Conservation (phyloP, 2,113 vertebrate species). For the Pygoscelis antarcticus region DNA sequence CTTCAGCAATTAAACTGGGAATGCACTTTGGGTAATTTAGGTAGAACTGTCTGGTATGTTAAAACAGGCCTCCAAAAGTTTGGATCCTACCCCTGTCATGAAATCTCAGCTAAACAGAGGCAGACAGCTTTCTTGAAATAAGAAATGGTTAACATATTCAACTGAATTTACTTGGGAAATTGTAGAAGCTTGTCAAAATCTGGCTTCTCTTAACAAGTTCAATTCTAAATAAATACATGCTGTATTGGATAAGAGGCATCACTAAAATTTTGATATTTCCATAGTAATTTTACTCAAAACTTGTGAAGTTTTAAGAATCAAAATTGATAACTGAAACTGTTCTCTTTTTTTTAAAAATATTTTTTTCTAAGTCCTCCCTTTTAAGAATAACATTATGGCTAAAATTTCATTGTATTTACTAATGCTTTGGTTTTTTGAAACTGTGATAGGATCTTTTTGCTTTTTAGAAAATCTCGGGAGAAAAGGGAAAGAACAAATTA, state of each 20-base stretch:
- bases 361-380: background rate
- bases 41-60: background rate
- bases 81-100: background rate
- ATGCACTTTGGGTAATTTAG: background rate
- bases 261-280: background rate
- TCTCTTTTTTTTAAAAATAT: background rate
- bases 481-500: constrained; percentile 15
- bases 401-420: background rate
- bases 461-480: constrained; percentile 13
- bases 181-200: background rate
- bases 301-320: background rate
- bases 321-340: background rate
- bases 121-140: background rate
- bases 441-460: background rate
- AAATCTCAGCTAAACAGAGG: background rate
- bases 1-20: background rate
- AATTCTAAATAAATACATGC: background rate
- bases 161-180: background rate
- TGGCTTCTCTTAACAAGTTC: background rate
- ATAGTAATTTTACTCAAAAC: background rate
- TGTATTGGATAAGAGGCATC: background rate
- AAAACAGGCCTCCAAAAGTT: background rate
- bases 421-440: background rate
- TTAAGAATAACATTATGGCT: background rate
- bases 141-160: background rate